Evolutionary conservation across 2,888 invertebrate genomes (phyloP), one percentile per base, ranked within the genome.

Genomic region (Tetanocera ferruginea): DNA sequence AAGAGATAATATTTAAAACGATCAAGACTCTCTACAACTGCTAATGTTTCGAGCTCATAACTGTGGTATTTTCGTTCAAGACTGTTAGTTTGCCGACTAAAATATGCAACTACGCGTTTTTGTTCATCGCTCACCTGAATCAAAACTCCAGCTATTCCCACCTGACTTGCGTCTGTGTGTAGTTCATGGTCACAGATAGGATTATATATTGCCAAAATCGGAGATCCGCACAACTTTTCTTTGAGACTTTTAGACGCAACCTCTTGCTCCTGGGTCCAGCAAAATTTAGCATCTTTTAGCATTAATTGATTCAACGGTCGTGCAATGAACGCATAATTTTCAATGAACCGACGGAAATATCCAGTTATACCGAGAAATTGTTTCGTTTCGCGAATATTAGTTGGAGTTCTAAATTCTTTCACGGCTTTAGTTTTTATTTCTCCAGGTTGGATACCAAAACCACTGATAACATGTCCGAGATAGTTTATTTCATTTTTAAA

Each of bases 1-100:
- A 80, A 37, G 2, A 76, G 55, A 71, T 78, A 79, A 17, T 57
- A 84, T 62, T 79, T 71, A 80, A 76, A 81, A 51, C 78, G 69
- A 28, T 76, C 76, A 8, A 79, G 23, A 11, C 75, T 57, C 23
- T 79, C 74, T 3, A 79, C 78, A 2, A 80, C 80, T 64, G 80
- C 77, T 76, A 79, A 37, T 6, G 37, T 37, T 37, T 37, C 37
- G 37, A 37, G 37, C 37, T 37, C 37, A 8, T 37, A 37, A 6
- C 76, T 77, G 70, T 80, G 78, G n/a, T 76, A 80, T 23, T 66
- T 51, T 66, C 71, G 67, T 62, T 73, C 69, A 11, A 73, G 60
- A 31, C 57, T 60, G 14, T n/a, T 66, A 23, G 73, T 73, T 23
- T 17, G 19, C 17, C 77, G 51, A 25, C 80, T 80, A 72, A 34